Conservation (phyloP, 2,113 vertebrate genomes). For the Thymallus thymallus region DNA sequence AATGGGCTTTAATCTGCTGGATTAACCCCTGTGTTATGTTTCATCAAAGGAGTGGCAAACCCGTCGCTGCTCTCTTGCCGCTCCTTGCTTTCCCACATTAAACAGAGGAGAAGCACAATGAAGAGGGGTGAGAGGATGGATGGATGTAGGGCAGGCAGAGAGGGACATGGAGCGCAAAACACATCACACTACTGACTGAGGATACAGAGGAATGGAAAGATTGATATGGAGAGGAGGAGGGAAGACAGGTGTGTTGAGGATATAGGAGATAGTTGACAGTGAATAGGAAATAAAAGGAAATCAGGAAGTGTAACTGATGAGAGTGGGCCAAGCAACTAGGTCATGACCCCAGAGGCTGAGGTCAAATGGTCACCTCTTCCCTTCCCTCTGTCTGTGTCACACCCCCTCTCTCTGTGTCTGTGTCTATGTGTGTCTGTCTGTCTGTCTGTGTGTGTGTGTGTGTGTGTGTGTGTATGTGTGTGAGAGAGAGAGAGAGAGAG, state of each 20-base stretch:
- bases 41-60: constrained; percentile 40
- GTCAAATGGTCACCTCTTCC: not conserved
- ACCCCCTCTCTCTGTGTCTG: too few species aligned
- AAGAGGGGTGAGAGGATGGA: not conserved
- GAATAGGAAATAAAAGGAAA: not conserved
- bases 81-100: not conserved
- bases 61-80: not conserved
- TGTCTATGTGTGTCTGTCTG: too few species aligned
- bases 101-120: not conserved
- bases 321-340: not conserved
- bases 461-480: too few species aligned
- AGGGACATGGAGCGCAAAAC: not conserved
- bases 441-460: too few species aligned
- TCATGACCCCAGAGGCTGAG: not conserved
- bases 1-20: constrained; percentile 40
- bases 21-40: constrained; percentile 62
- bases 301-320: not conserved
- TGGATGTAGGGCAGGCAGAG: not conserved
- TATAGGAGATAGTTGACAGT: not conserved
- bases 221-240: not conserved
- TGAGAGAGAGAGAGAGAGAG: too few species aligned
- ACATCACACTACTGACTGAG: not conserved
- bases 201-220: not conserved
- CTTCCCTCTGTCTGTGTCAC: too few species aligned
- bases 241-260: not conserved